Base-by-base conservation (phyloP, 2,888 invertebrate genomes). In the Volucella inflata region DNA sequence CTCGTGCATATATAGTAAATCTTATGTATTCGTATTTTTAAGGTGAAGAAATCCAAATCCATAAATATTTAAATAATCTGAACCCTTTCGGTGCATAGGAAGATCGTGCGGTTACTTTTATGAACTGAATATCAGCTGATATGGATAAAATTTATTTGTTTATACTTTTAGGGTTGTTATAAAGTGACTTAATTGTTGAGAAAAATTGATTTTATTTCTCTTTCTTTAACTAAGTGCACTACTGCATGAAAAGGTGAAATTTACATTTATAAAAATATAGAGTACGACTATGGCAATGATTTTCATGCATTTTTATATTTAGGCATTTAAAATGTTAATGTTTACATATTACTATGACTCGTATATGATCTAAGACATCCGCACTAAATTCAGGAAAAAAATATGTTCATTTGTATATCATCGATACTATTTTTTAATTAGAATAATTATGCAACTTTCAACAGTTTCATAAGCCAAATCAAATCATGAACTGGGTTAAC, bases 41-140 rank as follows among this genome's bases (percentile, higher is more conserved):
- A 72, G 78, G 72, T 55, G 44, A 46, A 55, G 44, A 82, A 77
- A 55, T 67, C 46, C 51, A 68, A 51, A 50, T 75, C 75, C 60
- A 81, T 81, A 68, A 78, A 72, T 78, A 44, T 67, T 60, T 78
- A 60, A 71, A 67, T 60, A 62, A 72, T 60, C 72, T 72, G 67
- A 60, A 67, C 44, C 55, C 50, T 60, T 71, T 72, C 60, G 78
- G 78, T 71, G 65, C 53, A 60, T 72, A 53, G 40, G 65, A 82
- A 78, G 78, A 78, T 82, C 71, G 62, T 78, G 40, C 57, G 71
- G 60, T 72, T 72, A 72, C 57, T 78, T 77, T 72, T 77, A 67
- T 72, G 67, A 55, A 67, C 78, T 72, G 72, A 67, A 78, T 78
- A 72, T 72, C 78, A 60, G 60, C 17, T 72, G 62, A 72, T 72